Base-by-base conservation (phyloP, 2,113 vertebrate species). In the Equus quagga region DNA sequence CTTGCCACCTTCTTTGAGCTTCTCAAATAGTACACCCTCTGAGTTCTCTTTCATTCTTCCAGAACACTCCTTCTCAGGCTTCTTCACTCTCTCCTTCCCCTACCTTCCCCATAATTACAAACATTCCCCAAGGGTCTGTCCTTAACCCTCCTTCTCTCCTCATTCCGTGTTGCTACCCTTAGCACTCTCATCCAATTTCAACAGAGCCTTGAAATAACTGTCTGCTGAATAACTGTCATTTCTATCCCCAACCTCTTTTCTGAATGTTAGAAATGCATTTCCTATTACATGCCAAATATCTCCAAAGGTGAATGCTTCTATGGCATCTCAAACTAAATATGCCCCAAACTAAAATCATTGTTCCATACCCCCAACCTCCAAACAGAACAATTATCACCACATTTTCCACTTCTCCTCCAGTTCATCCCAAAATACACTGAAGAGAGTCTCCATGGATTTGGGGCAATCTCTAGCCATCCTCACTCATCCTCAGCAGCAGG, bases 321-420 rank as follows among this genome's bases (percentile, higher is more conserved):
- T 33, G 56, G 69, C 15, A 92, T n/a, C 46, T 89, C 64, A 86
- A 88, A 92, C 10, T 79, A 96, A 92, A 83, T 21, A 58, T 33
- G 36, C 58, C 56, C 67, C 89, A 76, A 94, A 44, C 49, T 86
- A 78, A 83, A 82, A 41, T 26, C 51, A 79, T 18, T 88, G 79
- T 28, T 86, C 31, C 26, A 24, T n/a, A 75, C 24, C 17, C 17
- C 31, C 67, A 83, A 82, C 12, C 70, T 15, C 15, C n/a, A 82
- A 89, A 89, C 9, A 91, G 54, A 88, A 44, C 75, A 96, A 84
- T 65, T 51, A 56, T 23, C 33, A 70, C 58, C 44, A 72, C 7
- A 72, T 62, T 83, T 44, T 28, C 51, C 36, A 44, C 65, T 62
- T 73, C 41, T 84, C 31, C n/a, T 93, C 41, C 44, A 75, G 7